Evolutionary conservation across 2,888 invertebrate species (phyloP), one percentile per base, ranked within the genome.

Genomic region (Tachina grossa): DNA sequence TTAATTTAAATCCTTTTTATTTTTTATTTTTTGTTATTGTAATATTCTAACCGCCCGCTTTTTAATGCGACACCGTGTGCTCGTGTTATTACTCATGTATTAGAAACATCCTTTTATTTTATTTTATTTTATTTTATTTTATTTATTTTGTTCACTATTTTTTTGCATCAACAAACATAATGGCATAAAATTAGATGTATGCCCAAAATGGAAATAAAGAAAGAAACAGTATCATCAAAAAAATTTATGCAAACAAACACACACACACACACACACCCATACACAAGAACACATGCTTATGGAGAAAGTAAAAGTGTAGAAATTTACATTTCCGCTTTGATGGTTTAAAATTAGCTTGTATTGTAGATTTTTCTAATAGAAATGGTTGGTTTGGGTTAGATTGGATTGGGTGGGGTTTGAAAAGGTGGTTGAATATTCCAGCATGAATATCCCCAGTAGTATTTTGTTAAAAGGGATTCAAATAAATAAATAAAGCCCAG

Each of bases 291-390:
- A 49, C 9, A 41, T 0, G 22, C 5, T 22, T n/a, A 31, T n/a
- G 31, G 49, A 65, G 41, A 31, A 13, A 2, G 43, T 49, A 19
- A 51, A 14, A 47, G 41, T 68, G 71, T 22, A 81, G 74, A 84
- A 81, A 85, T 85, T 84, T 81, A 74, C 81, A 85, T 85, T 81
- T 85, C 65, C 81, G 66, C 77, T 85, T 81, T 81, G 84, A 81
- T 85, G 84, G 72, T 74, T 81, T 49, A 81, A 85, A 85, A 85
- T 81, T 85, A 81, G 84, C 81, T 85, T 81, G 78, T 77, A 81
- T 85, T 85, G 68, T 81, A 75, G 59, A 76, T 76, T 84, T 71
- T 69, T 65, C 41, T 55, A 78, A 41, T 61, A 19, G 72, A 75
- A 84, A 71, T 76, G 76, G 51, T 9, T 72, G 65, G 31, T 31